phyloP scores from a whole-genome alignment of 2,113 vertebrate genomes.

The Oplegnathus fasciatus region DNA sequence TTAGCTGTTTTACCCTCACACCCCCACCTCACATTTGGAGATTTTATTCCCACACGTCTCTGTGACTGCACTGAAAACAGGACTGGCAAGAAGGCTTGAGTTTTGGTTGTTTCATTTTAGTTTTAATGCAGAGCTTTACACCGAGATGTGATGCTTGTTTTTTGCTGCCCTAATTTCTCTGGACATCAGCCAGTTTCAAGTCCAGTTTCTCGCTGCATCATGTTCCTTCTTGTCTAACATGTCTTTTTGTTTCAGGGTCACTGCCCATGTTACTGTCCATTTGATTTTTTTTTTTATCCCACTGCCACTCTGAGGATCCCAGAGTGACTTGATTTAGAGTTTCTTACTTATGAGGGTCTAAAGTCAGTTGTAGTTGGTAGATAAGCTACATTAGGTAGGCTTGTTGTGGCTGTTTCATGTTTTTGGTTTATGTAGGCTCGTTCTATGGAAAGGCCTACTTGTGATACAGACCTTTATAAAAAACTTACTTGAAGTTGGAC shows the following conservation, averaged over 20 bases:
- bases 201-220: background rate
- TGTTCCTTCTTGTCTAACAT: conserved; percentile 2
- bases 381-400: background rate
- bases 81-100: background rate
- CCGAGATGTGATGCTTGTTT: background rate
- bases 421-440: background rate
- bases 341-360: background rate
- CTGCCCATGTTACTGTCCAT: background rate
- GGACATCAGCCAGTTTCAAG: conserved; percentile 10
- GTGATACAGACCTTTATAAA: background rate
- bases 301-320: background rate
- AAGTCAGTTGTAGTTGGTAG: background rate
- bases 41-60: background rate
- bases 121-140: background rate
- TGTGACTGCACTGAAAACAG: background rate
- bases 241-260: background rate
- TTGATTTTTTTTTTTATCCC: background rate
- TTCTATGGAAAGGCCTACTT: background rate
- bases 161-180: conserved; percentile 4
- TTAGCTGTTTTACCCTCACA: background rate
- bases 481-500: background rate
- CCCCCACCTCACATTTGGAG: background rate
- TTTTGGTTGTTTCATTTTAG: conserved; percentile 9
- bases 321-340: background rate
- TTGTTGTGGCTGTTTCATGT: background rate